Base-by-base conservation (phyloP, 2,797 vertebrate species). In the Iguana delicatissima region DNA sequence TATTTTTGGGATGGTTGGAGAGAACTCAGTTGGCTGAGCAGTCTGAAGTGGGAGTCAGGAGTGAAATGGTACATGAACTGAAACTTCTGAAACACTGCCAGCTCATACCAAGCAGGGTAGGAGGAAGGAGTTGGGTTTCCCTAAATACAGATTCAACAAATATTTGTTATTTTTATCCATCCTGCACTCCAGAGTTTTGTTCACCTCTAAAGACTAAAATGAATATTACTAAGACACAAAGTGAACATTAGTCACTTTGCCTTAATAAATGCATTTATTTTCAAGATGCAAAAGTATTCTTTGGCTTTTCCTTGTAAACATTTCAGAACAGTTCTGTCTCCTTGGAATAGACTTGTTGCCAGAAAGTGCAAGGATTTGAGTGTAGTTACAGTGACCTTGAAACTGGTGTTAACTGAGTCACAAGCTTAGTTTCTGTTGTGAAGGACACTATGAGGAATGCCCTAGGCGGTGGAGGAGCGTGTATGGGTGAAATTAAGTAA, bases 311-410 rank as follows among this genome's bases (percentile, higher is more conserved):
- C 42, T 35, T 86, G n/a, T 18, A 62, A 81, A 80, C 32, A 59
- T 35, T 10, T 50, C 73, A 57, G 7, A 38, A 7, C 35, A 80
- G n/a, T 80, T n/a, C 7, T n/a, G 12, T 77, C 64, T 29, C 35
- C 59, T 90, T 18, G 76, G 18, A 42, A 38, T 62, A 64, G 38
- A 52, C 22, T 77, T 38, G 42, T 52, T 77, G 5, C 46, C 18
- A 24, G 57, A 81, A 52, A 59, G 32, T 32, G 55, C 24, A 52
- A 13, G 24, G 38, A 22, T 18, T 72, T 80, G 64, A 46, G 32
- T 85, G 64, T 24, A 57, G 72, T 73, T 50, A 85, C 42, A 72
- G 69, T 46, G 52, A 84, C 72, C 57, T 77, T 84, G 62, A 87
- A 26, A 76, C 57, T 85, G 55, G 29, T 77, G 13, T 79, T 79